Evolutionary conservation across 2,113 vertebrate genomes (phyloP), one percentile per base, ranked within the genome.

Genomic region (Nansenia antarctica): DNA sequence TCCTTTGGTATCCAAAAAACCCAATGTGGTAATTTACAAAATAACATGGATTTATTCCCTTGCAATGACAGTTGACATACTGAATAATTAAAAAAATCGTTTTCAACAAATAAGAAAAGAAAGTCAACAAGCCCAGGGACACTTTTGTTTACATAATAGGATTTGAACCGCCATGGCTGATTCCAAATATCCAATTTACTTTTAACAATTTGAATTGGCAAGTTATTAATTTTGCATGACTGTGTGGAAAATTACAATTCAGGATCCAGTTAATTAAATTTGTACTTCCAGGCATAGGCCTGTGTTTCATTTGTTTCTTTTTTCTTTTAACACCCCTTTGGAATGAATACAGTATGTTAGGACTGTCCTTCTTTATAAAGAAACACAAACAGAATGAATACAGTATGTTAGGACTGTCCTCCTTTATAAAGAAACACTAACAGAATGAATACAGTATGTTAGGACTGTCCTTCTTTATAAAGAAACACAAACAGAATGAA

Each of bases 141-240:
- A 53, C 49, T 53, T 53, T 24, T 24, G 1, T 3, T 53, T 9
- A 26, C n/a, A 9, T 22, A 11, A 53, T 18, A 20, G 49, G 49
- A 53, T 53, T 53, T 20, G 49, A 53, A 24, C 39, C 53, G 52
- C 30, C 34, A 31, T 9, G 27, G 1, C 60, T 60, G 65, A 52
- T 59, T 37, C 42, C 39, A 74, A 69, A 60, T 22, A 42, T 76
- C 47, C 5, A 66, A 34, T 65, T n/a, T 52, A 45, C 26, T 54
- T 20, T 18, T 30, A 32, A 74, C 62, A 30, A 29, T 26, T 20
- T 66, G 61, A n/a, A 62, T 63, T 62, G 31, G 39, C 22, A 67
- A 61, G 29, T 34, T 3, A n/a, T 29, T 18, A 24, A 58, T 45
- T 22, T 24, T 65, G 22, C 26, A n/a, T 14, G 67, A 49, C 2